These are phyloP conservation scores for Cyclina sinensis DNA, from an alignment of 1,140 invertebrate species.

Conservation along the genomic window DNA sequence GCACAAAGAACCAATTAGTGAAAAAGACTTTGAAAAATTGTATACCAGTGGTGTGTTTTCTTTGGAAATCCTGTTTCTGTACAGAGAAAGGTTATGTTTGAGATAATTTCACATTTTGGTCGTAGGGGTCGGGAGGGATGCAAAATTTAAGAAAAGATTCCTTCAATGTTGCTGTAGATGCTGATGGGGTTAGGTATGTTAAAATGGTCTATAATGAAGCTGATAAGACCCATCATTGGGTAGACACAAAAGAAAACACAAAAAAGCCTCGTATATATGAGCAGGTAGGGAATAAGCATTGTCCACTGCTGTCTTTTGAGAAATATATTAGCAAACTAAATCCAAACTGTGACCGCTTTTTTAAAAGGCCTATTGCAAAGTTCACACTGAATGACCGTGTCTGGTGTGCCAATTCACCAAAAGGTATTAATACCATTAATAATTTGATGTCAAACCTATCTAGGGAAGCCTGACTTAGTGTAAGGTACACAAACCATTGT, in stretches of 20 bases:
- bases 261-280: slow-evolving; percentile 34
- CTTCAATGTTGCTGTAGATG: too few relatives aligned
- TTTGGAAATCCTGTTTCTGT: too few relatives aligned
- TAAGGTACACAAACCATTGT: slow-evolving; percentile 33
- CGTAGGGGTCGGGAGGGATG: not conserved
- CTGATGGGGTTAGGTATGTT: too few relatives aligned
- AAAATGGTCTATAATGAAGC: too few relatives aligned
- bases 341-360: not conserved
- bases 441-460: slow-evolving; percentile 19
- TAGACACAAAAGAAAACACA: not conserved
- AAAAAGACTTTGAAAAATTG: too few relatives aligned
- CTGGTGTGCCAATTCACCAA: not conserved
- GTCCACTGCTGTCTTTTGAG: not conserved
- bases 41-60: too few relatives aligned
- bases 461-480: not conserved
- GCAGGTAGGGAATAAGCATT: not conserved
- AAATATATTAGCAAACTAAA: slow-evolving; percentile 11
- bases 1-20: too few relatives aligned
- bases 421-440: not conserved
- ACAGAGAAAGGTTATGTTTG: too few relatives aligned
- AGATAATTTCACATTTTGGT: too few relatives aligned
- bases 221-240: not conserved
- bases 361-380: not conserved
- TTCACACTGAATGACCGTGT: not conserved
- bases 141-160: too few relatives aligned